phyloP scores from a whole-genome alignment of 2,797 vertebrate species.

The Myotis findleyi region DNA sequence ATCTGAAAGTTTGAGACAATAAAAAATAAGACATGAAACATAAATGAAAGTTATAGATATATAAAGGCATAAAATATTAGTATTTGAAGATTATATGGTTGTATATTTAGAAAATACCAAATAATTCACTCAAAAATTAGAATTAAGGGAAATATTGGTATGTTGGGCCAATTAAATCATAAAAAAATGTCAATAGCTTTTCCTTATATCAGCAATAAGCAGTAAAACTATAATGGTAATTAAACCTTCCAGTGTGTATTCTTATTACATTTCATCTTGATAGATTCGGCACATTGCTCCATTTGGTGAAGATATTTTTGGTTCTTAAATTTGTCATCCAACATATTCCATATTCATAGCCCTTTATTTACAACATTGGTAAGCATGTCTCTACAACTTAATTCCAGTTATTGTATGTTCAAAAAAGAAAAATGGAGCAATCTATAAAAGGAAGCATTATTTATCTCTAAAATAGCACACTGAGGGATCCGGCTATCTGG shows the following conservation, averaged over 20 bases:
- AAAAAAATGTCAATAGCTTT: slow-evolving; percentile 1
- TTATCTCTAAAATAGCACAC: neutral
- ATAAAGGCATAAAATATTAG: neutral
- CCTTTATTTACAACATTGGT: neutral
- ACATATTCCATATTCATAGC: neutral
- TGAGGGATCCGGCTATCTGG: neutral
- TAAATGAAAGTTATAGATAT: neutral
- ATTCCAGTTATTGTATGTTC: neutral
- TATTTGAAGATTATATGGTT: neutral
- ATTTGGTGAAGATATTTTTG: slow-evolving; percentile 43
- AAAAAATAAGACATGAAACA: neutral
- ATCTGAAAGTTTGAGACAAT: neutral
- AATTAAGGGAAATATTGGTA: neutral
- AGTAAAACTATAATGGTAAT: slow-evolving; percentile 22
- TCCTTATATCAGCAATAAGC: neutral
- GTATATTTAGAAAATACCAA: neutral
- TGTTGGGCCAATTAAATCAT: neutral
- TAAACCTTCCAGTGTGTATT: neutral
- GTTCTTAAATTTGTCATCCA: slow-evolving; percentile 26
- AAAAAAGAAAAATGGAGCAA: neutral
- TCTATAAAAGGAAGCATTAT: neutral
- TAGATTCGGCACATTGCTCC: neutral
- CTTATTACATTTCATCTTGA: neutral
- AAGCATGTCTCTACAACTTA: neutral
- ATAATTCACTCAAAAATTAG: neutral